phyloP scores from a whole-genome alignment of 2,888 invertebrate genomes.

The Rhingia rostrata region DNA sequence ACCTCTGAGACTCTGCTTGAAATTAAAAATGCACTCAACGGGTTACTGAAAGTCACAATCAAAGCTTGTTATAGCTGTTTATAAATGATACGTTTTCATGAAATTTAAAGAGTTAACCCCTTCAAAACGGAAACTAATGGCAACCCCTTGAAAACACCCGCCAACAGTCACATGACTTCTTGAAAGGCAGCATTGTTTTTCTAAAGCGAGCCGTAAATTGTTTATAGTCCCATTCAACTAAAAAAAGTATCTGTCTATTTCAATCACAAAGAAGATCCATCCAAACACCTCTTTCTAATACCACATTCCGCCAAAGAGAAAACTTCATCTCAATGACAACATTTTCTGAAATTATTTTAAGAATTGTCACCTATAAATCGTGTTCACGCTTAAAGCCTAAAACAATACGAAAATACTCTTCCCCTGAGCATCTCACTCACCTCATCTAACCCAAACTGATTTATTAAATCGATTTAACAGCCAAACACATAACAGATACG shows the following conservation, averaged over 20 bases:
- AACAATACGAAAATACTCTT: not conserved
- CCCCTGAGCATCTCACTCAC: not conserved
- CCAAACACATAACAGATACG: conserved; percentile 3
- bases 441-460: conserved; percentile 22
- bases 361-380: conserved; percentile 49
- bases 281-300: not conserved
- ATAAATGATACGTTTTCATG: too few species aligned
- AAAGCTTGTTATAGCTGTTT: too few species aligned
- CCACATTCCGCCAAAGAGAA: conserved; percentile 4
- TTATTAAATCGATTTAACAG: conserved; percentile 50
- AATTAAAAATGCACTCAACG: too few species aligned
- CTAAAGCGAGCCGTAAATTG: too few species aligned
- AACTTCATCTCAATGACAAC: not conserved
- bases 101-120: too few species aligned
- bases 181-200: too few species aligned
- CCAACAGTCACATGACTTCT: too few species aligned
- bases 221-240: too few species aligned
- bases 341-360: conserved; percentile 27
- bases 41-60: too few species aligned
- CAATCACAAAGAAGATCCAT: conserved; percentile 10
- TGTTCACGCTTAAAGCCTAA: conserved; percentile 48
- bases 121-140: too few species aligned
- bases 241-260: conserved; percentile 1
- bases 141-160: too few species aligned
- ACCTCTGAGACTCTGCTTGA: too few species aligned